These are phyloP conservation scores for Tinamus guttatus DNA, from an alignment of 2,113 vertebrate species.

Conservation along the genomic window DNA sequence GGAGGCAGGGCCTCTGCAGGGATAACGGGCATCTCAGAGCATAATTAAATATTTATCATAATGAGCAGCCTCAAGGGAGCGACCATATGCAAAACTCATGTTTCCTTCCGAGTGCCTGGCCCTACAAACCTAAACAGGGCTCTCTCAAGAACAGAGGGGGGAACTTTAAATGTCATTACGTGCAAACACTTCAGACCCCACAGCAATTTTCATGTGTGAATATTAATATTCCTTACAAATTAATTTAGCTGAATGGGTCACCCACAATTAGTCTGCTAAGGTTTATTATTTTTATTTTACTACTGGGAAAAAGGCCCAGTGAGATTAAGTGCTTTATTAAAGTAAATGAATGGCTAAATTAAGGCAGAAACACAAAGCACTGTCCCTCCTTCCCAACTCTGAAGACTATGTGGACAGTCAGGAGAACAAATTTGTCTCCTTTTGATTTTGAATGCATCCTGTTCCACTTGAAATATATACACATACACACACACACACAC, in stretches of 20 bases:
- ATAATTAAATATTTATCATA: slow-evolving; percentile 29
- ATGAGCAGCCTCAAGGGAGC: not conserved
- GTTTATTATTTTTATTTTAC: slow-evolving; percentile 38
- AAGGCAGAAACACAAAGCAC: not conserved
- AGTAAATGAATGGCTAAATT: slow-evolving; percentile 20
- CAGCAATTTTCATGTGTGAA: not conserved
- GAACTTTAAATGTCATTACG: not conserved
- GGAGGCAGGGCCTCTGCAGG: not conserved
- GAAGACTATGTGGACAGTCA: not conserved
- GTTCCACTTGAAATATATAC: not conserved
- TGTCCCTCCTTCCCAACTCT: not conserved
- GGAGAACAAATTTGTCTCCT: not conserved
- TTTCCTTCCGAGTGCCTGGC: slow-evolving; percentile 4
- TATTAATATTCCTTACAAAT: slow-evolving; percentile 19
- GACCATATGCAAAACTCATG: not conserved
- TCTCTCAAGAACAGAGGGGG: not conserved
- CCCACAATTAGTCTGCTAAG: slow-evolving; percentile 15
- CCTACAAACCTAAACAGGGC: not conserved
- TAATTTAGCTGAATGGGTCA: slow-evolving; percentile 40
- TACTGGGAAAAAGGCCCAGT: not conserved
- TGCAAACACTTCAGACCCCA: not conserved
- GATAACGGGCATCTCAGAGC: not conserved
- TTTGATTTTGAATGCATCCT: not conserved
- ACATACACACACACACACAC: not conserved
- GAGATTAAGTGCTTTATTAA: slow-evolving; percentile 11